These are phyloP conservation scores for Argya squamiceps DNA, from an alignment of 2,797 vertebrate species.

Conservation along the genomic window DNA sequence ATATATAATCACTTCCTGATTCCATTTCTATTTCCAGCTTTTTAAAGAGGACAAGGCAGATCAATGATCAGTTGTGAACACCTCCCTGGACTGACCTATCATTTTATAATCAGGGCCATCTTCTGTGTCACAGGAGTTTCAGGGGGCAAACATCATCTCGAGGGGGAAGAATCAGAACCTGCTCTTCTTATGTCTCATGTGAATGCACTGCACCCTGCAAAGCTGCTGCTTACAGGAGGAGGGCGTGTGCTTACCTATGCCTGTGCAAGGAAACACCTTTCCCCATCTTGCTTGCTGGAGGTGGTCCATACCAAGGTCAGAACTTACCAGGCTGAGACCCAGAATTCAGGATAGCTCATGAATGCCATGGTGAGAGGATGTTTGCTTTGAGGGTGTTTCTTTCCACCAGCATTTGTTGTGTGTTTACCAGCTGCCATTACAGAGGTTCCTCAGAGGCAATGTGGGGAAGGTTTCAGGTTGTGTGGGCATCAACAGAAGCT, in stretches of 20 bases:
- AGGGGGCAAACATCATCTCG: background rate
- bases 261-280: background rate
- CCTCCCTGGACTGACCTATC: background rate
- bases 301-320: background rate
- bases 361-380: background rate
- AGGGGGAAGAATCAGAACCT: background rate
- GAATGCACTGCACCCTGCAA: rapidly evolving
- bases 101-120: background rate
- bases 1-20: rapidly evolving
- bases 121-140: background rate
- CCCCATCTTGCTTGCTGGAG: rapidly evolving
- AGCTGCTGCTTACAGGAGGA: background rate
- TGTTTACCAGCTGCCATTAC: background rate
- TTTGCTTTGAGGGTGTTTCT: background rate
- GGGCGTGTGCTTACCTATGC: background rate
- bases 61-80: background rate
- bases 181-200: background rate
- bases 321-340: background rate
- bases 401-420: background rate
- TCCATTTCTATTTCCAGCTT: background rate
- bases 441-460: background rate
- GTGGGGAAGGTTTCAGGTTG: background rate
- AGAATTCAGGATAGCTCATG: background rate
- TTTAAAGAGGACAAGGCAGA: background rate
- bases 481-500: background rate